A percentile compares a stretch with the other conserved stretches of the same genome.
Evolutionary conservation across 2,113 vertebrate species (phyloP).

Genomic region (Corydoras maculifer): DNA sequence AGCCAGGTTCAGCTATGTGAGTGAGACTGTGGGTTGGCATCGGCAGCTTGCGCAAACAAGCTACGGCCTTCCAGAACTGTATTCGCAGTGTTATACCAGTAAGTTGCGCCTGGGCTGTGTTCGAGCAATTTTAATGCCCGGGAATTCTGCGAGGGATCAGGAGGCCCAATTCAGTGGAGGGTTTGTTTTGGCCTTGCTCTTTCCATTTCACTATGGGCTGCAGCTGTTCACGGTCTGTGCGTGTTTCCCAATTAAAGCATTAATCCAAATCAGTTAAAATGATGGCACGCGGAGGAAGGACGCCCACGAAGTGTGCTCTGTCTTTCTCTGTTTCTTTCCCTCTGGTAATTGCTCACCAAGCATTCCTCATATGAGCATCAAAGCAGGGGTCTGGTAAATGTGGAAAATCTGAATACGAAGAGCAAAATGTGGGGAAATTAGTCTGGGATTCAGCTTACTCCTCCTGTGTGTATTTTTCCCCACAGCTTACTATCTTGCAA

Average conservation of each 20-base stretch:
- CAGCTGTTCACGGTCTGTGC: slow-evolving; percentile 68
- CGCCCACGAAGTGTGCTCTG: slow-evolving; percentile 47
- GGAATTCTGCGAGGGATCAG: slow-evolving; percentile 54
- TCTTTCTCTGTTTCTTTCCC: slow-evolving; percentile 37
- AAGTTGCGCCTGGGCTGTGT: slow-evolving; percentile 42
- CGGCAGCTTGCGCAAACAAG: slow-evolving; percentile 49
- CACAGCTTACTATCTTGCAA: slow-evolving; percentile 42
- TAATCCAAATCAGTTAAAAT: slow-evolving; percentile 72
- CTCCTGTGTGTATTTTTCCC: slow-evolving; percentile 44
- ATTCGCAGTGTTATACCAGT: slow-evolving; percentile 44
- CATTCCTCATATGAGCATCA: slow-evolving; percentile 64
- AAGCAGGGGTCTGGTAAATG: slow-evolving; percentile 62
- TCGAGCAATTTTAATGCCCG: slow-evolving; percentile 45
- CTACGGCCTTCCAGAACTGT: slow-evolving; percentile 35
- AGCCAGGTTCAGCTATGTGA: slow-evolving; percentile 14
- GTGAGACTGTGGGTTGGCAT: slow-evolving; percentile 44
- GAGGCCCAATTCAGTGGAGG: slow-evolving; percentile 54
- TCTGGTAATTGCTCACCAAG: slow-evolving; percentile 56
- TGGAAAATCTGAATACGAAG: slow-evolving; percentile 67
- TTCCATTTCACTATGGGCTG: slow-evolving; percentile 54
- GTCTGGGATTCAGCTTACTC: slow-evolving; percentile 41
- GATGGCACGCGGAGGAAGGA: slow-evolving; percentile 55
- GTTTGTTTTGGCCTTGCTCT: slow-evolving; percentile 64
- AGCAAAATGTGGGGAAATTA: slow-evolving; percentile 51
- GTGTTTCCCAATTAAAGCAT: slow-evolving; percentile 72